These are phyloP conservation scores for Catharus ustulatus DNA, from an alignment of 2,797 vertebrate genomes.

Conservation along the genomic window DNA sequence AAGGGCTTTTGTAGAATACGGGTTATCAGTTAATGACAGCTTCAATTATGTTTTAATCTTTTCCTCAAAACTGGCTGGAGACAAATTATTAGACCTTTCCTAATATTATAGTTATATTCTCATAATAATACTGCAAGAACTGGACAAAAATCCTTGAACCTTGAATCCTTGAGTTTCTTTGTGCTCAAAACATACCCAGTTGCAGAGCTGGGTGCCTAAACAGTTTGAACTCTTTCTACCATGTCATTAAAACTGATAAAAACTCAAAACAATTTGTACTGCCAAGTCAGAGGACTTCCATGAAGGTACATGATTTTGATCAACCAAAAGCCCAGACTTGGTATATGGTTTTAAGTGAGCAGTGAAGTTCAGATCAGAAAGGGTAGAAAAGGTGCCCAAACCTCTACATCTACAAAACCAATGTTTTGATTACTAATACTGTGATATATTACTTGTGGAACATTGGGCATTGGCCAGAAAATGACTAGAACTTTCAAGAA, in stretches of 20 bases:
- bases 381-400: neutral
- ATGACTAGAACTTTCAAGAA: neutral
- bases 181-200: neutral
- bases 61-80: neutral
- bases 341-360: neutral
- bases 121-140: neutral
- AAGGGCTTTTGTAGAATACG: neutral
- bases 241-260: neutral
- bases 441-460: neutral
- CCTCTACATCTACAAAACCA: neutral
- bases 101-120: neutral
- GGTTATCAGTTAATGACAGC: neutral
- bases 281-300: neutral
- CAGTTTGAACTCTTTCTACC: neutral
- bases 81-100: neutral
- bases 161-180: neutral
- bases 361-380: neutral
- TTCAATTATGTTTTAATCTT: neutral
- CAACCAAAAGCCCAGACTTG: neutral
- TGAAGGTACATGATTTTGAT: neutral
- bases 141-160: neutral
- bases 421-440: neutral
- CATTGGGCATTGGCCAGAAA: neutral
- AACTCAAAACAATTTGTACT: neutral
- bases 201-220: neutral